Conservation (phyloP, 2,113 vertebrate species). For the Pseudolaguvia tuberculata region DNA sequence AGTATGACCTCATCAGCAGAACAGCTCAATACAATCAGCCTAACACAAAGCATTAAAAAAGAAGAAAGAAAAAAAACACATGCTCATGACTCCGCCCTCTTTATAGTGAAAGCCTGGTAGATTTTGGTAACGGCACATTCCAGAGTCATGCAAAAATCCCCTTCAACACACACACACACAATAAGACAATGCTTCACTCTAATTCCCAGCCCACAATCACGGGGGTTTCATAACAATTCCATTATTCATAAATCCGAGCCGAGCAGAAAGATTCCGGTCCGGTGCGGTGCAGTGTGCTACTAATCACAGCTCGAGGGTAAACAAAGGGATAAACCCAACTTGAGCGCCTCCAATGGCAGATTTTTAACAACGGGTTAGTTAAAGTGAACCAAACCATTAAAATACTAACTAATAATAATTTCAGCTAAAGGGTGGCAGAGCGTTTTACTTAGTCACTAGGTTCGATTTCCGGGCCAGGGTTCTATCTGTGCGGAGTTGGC, state of each 20-base stretch:
- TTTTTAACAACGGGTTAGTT: too few species aligned
- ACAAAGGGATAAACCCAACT: not conserved
- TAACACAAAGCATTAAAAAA: too few species aligned
- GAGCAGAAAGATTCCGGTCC: not conserved
- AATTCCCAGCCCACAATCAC: slow-evolving; percentile 5
- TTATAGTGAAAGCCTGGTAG: slow-evolving; percentile 7
- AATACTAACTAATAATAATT: too few species aligned
- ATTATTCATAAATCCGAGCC: slow-evolving; percentile 13
- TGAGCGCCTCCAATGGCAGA: too few species aligned
- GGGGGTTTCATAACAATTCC: slow-evolving; percentile 24
- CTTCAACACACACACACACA: not conserved
- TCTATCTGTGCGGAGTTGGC: too few species aligned
- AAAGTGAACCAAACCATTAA: too few species aligned
- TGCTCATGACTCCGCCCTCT: not conserved
- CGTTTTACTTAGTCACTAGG: too few species aligned
- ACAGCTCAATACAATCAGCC: not conserved
- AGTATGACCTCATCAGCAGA: not conserved
- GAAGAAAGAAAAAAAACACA: too few species aligned
- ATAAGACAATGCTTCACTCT: slow-evolving; percentile 21
- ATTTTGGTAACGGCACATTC: slow-evolving; percentile 27
- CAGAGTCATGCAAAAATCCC: slow-evolving; percentile 24
- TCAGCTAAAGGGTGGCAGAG: too few species aligned
- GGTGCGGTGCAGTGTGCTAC: slow-evolving; percentile 6
- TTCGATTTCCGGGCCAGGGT: too few species aligned
- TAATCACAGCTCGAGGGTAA: slow-evolving; percentile 25